Evolutionary conservation across 2,888 invertebrate species (phyloP).

Genomic region (Microplitis deprimator): DNA sequence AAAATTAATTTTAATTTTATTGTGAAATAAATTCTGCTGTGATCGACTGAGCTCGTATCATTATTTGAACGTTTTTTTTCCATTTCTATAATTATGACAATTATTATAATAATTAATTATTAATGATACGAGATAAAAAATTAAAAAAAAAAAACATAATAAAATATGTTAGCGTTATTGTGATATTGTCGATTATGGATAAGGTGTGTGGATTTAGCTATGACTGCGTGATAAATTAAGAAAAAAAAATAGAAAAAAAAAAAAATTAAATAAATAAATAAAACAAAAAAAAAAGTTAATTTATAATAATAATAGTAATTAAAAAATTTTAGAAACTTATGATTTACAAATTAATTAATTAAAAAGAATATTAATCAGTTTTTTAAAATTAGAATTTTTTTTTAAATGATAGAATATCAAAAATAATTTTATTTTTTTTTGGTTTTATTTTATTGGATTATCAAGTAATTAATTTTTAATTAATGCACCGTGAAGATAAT

Average conservation of each 20-base stretch:
- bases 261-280: conserved; percentile 16
- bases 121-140: not conserved
- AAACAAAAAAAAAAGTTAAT: conserved; percentile 20
- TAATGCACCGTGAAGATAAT: conserved; percentile 23
- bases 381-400: not conserved
- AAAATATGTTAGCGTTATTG: conserved; percentile 66
- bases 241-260: conserved; percentile 31
- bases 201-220: conserved; percentile 59
- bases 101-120: not conserved
- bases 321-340: conserved; percentile 49
- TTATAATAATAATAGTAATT: conserved; percentile 42
- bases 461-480: conserved; percentile 7
- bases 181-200: conserved; percentile 66
- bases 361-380: too few species aligned
- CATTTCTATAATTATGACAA: not conserved
- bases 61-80: conserved; percentile 39
- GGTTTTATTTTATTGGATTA: conserved; percentile 26
- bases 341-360: not conserved
- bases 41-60: conserved; percentile 5
- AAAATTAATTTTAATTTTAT: too few species aligned
- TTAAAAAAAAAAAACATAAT: conserved; percentile 17
- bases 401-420: not conserved
- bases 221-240: conserved; percentile 53
- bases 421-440: too few species aligned
- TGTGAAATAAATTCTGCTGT: conserved; percentile 7